Base-by-base conservation (phyloP, 2,888 invertebrate species). In the Oscheius sp. region DNA sequence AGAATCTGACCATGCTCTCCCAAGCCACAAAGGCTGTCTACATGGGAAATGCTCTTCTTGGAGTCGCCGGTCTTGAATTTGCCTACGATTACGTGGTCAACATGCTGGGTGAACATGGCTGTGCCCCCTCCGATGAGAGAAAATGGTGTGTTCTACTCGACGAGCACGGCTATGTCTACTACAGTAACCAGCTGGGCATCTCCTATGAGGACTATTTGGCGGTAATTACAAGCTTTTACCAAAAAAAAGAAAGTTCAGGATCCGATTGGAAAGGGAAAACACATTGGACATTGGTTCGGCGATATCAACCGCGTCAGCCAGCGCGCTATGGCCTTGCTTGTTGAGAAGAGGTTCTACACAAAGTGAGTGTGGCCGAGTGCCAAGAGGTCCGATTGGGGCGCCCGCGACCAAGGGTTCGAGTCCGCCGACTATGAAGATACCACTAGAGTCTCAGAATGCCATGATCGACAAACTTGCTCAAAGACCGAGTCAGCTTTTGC, bases 111-210 rank as follows among this genome's bases (percentile, higher is more conserved):
- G 78, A 85, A 42, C 77, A 84, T 66, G 87, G 85, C 29, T 86
- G 87, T 75, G 74, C 74, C 37, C 79, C 87, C 21, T 74, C 80
- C 32, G 82, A 75, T 33, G 70, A 72, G n/a, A 48, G 35, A 50
- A 72, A 70, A 32, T 85, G 87, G 79, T 89, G 88, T 79, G 83
- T 85, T 53, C 79, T 89, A 11, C 71, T 88, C 60, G 88, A 88
- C 73, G 88, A 88, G 73, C 86, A 87, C 70, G 88, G 81, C 42
- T 87, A 86, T 70, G 85, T 89, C 11, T 81, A 87, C 74, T 88
- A 84, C 83, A 83, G 84, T 70, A 86, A 86, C 63, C 77, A 80
- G 50, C 74, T 75, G 53, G 80, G 79, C n/a, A 81, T 79, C 35
- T 81, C 80, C 9, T 84, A 82, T 55, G 83, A 79, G 58, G 77